Evolutionary conservation across 2,888 invertebrate genomes (phyloP), one percentile per base, ranked within the genome.

Genomic region (Callimorpha dominula): DNA sequence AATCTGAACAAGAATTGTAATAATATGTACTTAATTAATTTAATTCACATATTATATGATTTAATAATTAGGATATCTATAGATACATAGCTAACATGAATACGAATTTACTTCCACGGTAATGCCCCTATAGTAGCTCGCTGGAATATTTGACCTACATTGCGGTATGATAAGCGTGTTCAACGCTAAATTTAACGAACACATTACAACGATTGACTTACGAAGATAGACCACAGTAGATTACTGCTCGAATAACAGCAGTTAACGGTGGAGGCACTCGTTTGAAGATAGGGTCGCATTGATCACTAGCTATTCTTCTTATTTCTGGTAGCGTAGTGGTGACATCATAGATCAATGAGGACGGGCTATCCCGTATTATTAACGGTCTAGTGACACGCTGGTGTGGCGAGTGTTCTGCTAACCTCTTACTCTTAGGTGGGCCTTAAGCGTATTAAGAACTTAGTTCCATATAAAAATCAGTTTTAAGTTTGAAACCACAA

Each of bases 41-140:
- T 52, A 15, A 54, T n/a, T n/a, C 9, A 31, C 20, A 31, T 43
- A 65, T 46, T 46, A 46, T 15, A 31, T 14, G 31, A 67, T 42
- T n/a, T 54, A 14, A 12, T 54, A 42, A 40, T 67, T 66, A 52
- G n/a, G 42, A n/a, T 68, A 57, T 50, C 17, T 54, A 42, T n/a
- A 52, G 42, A 60, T n/a, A 49, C 40, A 14, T 57, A 65, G 17
- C 17, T 54, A 72, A 69, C 76, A 67, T 77, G 67, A 76, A 76
- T 80, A 83, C 73, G 77, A 75, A 78, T 78, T 80, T 80, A 79
- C 79, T 78, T 74, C 63, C 65, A 71, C 81, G 93, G 93, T 93
- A 93, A 91, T 88, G 91, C 92, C 93, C 91, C 88, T 87, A 92
- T 91, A 86, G 76, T 78, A 77, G 81, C 73, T 80, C 76, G 64